Conservation (phyloP, 1,140 invertebrate species). For the Gonioctena quinquepunctata region DNA sequence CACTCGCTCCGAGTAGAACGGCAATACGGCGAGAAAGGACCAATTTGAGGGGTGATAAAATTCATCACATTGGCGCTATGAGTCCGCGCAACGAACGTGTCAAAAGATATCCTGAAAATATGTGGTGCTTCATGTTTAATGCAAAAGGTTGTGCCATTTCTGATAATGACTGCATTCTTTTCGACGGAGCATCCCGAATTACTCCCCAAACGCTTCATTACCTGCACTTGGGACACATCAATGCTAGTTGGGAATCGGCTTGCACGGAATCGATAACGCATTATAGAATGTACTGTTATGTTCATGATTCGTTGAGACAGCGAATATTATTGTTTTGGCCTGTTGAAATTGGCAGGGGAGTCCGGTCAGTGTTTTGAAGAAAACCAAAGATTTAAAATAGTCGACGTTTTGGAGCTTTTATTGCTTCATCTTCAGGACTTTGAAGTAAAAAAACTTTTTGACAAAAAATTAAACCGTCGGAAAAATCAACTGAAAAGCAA, state of each 20-base stretch:
- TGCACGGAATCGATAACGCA: background rate
- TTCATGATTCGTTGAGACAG: no score
- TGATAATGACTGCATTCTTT: slow-evolving; percentile 46
- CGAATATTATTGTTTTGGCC: no score
- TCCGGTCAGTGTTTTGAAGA: no score
- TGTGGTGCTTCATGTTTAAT: slow-evolving; percentile 32
- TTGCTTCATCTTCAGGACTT: no score
- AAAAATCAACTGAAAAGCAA: no score
- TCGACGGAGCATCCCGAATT: slow-evolving; percentile 31
- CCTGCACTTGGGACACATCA: background rate
- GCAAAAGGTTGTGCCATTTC: slow-evolving; percentile 31
- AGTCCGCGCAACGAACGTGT: slow-evolving; percentile 24
- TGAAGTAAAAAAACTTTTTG: no score
- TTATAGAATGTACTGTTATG: no score
- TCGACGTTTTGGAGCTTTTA: no score
- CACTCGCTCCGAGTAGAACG: background rate
- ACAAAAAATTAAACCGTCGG: no score
- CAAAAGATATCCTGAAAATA: slow-evolving; percentile 35
- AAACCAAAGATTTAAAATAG: no score
- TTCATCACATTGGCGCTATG: slow-evolving; percentile 24
- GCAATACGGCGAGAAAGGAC: slow-evolving; percentile 20
- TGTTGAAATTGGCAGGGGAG: no score
- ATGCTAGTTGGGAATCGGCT: background rate
- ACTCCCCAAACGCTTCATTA: slow-evolving; percentile 38
- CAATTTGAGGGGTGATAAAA: slow-evolving; percentile 36